Conservation (phyloP, 2,888 invertebrate genomes). For the Dasypogon diadema region DNA sequence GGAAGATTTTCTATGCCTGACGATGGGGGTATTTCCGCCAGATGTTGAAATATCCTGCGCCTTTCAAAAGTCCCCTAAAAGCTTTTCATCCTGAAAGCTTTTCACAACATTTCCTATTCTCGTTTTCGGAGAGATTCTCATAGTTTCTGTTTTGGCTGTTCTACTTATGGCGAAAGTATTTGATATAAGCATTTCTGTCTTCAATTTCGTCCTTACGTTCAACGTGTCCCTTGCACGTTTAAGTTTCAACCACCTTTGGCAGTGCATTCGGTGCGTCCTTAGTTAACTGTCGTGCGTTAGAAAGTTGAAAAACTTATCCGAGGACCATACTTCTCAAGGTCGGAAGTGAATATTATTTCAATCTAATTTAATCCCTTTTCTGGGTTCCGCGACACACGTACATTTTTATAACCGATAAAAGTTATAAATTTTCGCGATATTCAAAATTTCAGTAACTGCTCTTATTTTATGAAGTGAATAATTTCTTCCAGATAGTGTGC, state of each 20-base stretch:
- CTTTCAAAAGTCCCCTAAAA: not conserved
- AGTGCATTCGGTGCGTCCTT: constrained; percentile 21
- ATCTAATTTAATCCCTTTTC: no score
- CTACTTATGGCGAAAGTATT: not conserved
- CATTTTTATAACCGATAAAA: no score
- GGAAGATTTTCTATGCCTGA: no score
- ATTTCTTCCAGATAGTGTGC: no score
- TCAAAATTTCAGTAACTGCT: no score
- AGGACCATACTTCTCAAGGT: not conserved
- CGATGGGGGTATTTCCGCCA: no score
- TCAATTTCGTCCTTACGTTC: not conserved
- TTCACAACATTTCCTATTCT: not conserved
- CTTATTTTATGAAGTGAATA: no score
- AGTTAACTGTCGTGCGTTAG: constrained; percentile 10
- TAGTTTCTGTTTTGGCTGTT: not conserved
- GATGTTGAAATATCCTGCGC: no score
- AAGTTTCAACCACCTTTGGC: constrained; percentile 26
- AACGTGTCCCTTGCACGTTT: constrained; percentile 9
- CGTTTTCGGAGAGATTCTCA: not conserved
- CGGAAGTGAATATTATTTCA: not conserved
- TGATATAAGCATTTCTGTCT: not conserved
- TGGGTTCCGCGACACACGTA: no score
- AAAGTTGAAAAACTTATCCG: not conserved
- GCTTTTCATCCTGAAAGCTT: constrained; percentile 24
- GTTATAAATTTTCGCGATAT: no score